Evolutionary conservation across 2,113 vertebrate genomes (phyloP).

Genomic region (Alethe diademata): DNA sequence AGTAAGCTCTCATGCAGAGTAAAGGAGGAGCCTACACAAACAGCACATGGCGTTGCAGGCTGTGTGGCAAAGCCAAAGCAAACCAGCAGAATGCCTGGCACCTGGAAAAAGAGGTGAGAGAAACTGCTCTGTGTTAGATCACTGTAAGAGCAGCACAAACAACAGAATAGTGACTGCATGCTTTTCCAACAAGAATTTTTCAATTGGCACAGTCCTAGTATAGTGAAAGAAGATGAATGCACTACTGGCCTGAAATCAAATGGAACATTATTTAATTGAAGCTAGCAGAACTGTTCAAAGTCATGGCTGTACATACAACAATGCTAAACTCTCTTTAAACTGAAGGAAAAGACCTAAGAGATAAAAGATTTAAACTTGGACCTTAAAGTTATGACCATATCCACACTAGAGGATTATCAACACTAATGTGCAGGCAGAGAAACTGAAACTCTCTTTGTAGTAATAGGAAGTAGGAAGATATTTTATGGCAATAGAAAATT

Average conservation of each 20-base stretch:
- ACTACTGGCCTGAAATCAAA: background rate
- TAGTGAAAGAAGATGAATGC: background rate
- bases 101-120: background rate
- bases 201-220: background rate
- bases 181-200: background rate
- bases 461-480: background rate
- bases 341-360: background rate
- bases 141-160: background rate
- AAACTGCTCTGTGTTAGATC: background rate
- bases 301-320: background rate
- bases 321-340: background rate
- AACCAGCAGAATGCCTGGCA: background rate
- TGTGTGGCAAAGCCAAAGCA: slow-evolving; percentile 33
- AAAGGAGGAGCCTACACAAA: slow-evolving; percentile 9
- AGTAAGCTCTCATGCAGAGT: background rate
- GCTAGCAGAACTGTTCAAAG: background rate
- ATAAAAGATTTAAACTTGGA: background rate
- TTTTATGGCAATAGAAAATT: background rate
- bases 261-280: background rate
- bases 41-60: background rate
- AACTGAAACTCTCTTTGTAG: background rate
- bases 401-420: background rate
- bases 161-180: background rate
- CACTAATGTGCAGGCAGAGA: background rate
- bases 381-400: background rate